Base-by-base conservation (phyloP, 2,888 invertebrate species). In the Amblyteles armatorius region DNA sequence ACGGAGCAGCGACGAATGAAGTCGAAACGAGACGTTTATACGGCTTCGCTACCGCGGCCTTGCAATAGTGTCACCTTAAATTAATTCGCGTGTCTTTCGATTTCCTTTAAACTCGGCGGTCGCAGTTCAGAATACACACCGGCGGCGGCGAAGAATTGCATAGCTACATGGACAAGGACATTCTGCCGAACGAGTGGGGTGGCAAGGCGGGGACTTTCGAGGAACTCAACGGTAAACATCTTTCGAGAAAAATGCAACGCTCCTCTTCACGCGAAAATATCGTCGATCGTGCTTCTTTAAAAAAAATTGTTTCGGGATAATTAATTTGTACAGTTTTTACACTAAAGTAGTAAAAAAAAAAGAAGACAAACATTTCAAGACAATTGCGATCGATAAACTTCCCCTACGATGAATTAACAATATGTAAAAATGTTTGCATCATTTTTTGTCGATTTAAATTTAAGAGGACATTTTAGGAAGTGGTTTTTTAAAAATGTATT, bases 101-200 rank as follows among this genome's bases (percentile, higher is more conserved):
- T 71, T 79, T 52, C 29, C 11, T 11, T 72, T 79, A 63, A 29
- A 57, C 55, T 69, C 3, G 50, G 65, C 11, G 68, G 22, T 84
- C 87, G 52, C 84, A 94, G 94, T 91, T 94, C 60, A 91, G 91
- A 55, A 86, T 94, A 60, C 94, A 94, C 68, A 92, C 93, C 2
- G 93, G 92, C 0, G 92, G 91, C 0, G 91, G 91, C n/a, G 93
- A 94, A 76, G 93, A 93, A 57, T 90, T 94, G 26, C 88, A 94
- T 80, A 81, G 93, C 40, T 91, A 93, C 76, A 89, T 94, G 68
- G 92, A 94, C 22, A 93, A 91, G 68, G 93, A 93, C 7, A 93
- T 94, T 63, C 88, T 94, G 33, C 94, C 94, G 0, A 91, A 91
- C 3, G 94, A 94, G 86, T 94, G 94, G 91, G 94, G 94, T 50